Evolutionary conservation across 2,797 vertebrate species (phyloP).

Genomic region (Taeniopygia guttata): DNA sequence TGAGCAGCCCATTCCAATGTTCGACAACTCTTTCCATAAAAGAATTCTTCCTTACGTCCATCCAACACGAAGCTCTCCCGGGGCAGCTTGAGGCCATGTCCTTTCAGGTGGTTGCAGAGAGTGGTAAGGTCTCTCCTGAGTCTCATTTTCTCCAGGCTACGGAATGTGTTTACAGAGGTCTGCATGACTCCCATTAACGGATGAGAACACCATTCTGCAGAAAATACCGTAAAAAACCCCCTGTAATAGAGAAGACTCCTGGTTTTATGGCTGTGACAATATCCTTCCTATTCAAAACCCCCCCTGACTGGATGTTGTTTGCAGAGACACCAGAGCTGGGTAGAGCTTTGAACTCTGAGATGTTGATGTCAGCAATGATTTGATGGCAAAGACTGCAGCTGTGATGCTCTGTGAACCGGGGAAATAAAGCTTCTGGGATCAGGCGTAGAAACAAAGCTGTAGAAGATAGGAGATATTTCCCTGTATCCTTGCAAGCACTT

Average conservation of each 20-base stretch:
- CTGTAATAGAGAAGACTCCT: neutral
- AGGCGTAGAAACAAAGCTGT: neutral
- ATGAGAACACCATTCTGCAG: neutral
- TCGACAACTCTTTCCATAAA: neutral
- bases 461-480: neutral
- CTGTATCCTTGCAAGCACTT: neutral
- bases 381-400: neutral
- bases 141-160: neutral
- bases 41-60: neutral
- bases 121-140: neutral
- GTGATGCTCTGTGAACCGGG: neutral
- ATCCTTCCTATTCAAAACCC: neutral
- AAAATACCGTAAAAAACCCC: neutral
- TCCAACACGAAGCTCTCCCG: neutral
- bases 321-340: neutral
- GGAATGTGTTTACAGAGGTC: rapidly evolving
- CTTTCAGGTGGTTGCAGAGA: neutral
- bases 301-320: neutral
- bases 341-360: neutral
- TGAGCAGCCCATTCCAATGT: neutral
- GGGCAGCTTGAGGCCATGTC: neutral
- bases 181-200: neutral
- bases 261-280: neutral
- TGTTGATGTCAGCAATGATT: neutral
- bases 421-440: neutral